Percentiles rank a stretch among this genome's conserved stretches.
Conservation (phyloP, 2,888 invertebrate species). For the Dynastes grantii region DNA sequence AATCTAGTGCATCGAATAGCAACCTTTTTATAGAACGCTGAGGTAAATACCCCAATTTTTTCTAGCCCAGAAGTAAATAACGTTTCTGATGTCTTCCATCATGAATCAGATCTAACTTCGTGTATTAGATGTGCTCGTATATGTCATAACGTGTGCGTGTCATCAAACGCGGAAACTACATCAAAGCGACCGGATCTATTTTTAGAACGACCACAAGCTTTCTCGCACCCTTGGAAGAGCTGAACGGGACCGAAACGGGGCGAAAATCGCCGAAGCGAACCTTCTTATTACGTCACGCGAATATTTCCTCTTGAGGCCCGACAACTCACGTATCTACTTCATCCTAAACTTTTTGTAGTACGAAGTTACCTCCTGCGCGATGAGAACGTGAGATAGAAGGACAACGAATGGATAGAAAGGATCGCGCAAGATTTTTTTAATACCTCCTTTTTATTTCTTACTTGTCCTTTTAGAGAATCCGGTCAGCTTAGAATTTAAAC, state of each 20-base stretch:
- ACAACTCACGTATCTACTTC: conserved; percentile 23
- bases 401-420: conserved; percentile 7
- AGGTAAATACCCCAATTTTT: no score
- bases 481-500: no score
- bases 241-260: conserved; percentile 21
- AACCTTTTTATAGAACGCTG: no score
- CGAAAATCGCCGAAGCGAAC: conserved; percentile 11
- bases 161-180: conserved; percentile 55
- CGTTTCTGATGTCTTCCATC: not conserved
- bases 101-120: conserved; percentile 25
- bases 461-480: not conserved
- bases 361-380: not conserved
- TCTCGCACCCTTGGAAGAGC: conserved; percentile 56
- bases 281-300: conserved; percentile 29
- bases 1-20: no score
- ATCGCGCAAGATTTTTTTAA: not conserved
- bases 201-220: conserved; percentile 58
- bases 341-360: conserved; percentile 28
- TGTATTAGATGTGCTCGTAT: not conserved
- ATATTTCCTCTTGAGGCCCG: conserved; percentile 20
- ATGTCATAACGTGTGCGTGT: not conserved
- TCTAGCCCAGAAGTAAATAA: no score
- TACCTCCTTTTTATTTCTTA: not conserved
- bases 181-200: conserved; percentile 59
- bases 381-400: not conserved